phyloP scores from a whole-genome alignment of 1,140 invertebrate species.

The Arctopsyche grandis region DNA sequence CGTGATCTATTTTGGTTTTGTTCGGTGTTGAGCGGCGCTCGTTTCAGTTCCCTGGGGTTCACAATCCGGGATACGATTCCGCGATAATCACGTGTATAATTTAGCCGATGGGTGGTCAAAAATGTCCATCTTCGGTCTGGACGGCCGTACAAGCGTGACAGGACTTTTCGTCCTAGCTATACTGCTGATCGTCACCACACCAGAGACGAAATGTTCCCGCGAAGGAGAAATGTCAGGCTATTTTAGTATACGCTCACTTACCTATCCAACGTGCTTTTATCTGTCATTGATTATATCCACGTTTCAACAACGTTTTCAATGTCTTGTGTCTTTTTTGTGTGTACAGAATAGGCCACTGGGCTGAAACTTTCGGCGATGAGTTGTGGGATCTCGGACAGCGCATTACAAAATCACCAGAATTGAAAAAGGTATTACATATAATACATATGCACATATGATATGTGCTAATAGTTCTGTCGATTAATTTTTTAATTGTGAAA shows the following conservation, averaged over 20 bases:
- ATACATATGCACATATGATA: too few relatives aligned
- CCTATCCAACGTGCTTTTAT: background rate
- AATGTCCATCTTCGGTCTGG: background rate
- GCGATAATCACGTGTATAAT: background rate
- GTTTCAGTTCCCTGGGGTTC: background rate
- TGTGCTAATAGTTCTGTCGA: too few relatives aligned
- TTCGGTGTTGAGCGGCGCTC: background rate
- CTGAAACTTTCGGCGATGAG: conserved; percentile 70
- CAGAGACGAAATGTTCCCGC: background rate
- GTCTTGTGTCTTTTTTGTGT: background rate
- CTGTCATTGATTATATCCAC: background rate
- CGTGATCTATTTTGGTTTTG: conserved; percentile 14
- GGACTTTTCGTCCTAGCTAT: background rate
- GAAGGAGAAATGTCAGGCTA: conserved; percentile 33
- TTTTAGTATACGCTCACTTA: conserved; percentile 1
- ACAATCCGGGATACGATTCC: background rate
- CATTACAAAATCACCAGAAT: conserved; percentile 70
- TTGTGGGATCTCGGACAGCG: conserved; percentile 70
- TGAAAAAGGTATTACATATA: conserved; percentile 66
- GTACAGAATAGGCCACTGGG: conserved; percentile 70
- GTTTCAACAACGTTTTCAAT: background rate
- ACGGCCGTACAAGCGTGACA: background rate
- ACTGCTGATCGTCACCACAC: background rate
- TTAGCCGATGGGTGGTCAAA: background rate
- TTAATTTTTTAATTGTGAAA: too few relatives aligned